Conservation (phyloP, 2,113 vertebrate genomes). For the Egretta garzetta region DNA sequence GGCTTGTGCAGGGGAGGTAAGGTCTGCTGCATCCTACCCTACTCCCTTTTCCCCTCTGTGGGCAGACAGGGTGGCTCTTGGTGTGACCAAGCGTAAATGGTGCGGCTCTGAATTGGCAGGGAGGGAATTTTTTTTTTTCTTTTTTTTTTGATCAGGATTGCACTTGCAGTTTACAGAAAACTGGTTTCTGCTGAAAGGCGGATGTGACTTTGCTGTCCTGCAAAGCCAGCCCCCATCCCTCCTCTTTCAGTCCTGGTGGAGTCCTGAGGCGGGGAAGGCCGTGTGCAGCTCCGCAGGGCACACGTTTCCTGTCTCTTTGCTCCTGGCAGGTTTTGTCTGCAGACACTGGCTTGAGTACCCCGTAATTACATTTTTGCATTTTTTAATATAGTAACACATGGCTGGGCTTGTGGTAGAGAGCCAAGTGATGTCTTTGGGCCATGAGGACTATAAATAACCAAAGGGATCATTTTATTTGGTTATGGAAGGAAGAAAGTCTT, state of each 20-base stretch:
- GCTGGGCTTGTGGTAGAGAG: slow-evolving; percentile 77
- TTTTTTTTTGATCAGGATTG: neutral
- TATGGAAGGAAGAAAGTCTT: slow-evolving; percentile 71
- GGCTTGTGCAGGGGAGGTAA: slow-evolving; percentile 37
- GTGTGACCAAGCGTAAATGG: slow-evolving; percentile 44
- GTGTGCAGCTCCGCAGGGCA: slow-evolving; percentile 25
- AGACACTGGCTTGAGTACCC: slow-evolving; percentile 77
- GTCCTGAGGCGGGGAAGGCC: slow-evolving; percentile 29
- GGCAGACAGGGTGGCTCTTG: slow-evolving; percentile 55
- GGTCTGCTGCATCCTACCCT: slow-evolving; percentile 29
- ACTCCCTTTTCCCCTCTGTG: slow-evolving; percentile 47
- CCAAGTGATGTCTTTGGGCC: slow-evolving; percentile 74
- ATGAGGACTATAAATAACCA: slow-evolving; percentile 77
- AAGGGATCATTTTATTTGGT: slow-evolving; percentile 76
- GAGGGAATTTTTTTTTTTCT: neutral
- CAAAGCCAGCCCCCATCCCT: neutral
- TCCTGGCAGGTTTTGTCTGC: slow-evolving; percentile 75
- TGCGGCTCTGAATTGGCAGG: slow-evolving; percentile 19
- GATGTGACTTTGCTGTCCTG: neutral
- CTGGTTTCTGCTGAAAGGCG: neutral
- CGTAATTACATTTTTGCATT: slow-evolving; percentile 80
- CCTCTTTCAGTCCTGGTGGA: slow-evolving; percentile 19
- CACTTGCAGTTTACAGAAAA: neutral
- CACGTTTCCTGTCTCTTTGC: slow-evolving; percentile 69
- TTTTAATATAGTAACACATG: slow-evolving; percentile 84